Evolutionary conservation across 2,888 invertebrate species (phyloP).

Genomic region (Tachina fera): DNA sequence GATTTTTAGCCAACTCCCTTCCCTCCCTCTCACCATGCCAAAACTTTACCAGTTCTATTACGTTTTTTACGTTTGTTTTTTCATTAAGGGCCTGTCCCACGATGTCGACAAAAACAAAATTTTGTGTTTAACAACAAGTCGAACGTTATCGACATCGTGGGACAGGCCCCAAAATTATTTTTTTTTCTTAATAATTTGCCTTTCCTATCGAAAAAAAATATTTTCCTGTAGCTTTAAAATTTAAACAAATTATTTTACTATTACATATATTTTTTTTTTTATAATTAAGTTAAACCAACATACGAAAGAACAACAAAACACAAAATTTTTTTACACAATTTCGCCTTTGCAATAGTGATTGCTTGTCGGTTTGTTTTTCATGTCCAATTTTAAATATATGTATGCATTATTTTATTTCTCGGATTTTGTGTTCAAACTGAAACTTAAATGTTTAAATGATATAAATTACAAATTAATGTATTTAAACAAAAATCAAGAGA

Average conservation of each 20-base stretch:
- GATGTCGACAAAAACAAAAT: no score
- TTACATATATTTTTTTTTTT: slow-evolving; percentile 56
- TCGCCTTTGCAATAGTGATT: slow-evolving; percentile 21
- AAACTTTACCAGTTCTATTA: not conserved
- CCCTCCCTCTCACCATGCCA: not conserved
- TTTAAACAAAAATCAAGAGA: slow-evolving; percentile 15
- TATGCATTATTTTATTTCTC: not conserved
- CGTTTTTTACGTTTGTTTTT: slow-evolving; percentile 4
- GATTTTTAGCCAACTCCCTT: slow-evolving; percentile 16
- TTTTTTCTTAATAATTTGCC: slow-evolving; percentile 11
- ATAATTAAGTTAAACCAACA: slow-evolving; percentile 63
- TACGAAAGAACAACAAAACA: slow-evolving; percentile 29
- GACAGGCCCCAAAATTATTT: not conserved
- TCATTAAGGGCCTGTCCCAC: not conserved
- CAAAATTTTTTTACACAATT: slow-evolving; percentile 29
- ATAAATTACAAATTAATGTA: slow-evolving; percentile 12
- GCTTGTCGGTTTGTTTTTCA: not conserved
- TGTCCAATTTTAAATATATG: slow-evolving; percentile 17
- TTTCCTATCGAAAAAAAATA: slow-evolving; percentile 38
- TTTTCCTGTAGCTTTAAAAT: slow-evolving; percentile 60
- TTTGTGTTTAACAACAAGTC: no score
- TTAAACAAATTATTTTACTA: slow-evolving; percentile 48
- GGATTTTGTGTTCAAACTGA: slow-evolving; percentile 19
- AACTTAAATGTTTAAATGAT: slow-evolving; percentile 50
- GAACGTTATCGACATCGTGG: no score